Base-by-base conservation (phyloP, 2,888 invertebrate genomes). In the Platycheirus albimanus region DNA sequence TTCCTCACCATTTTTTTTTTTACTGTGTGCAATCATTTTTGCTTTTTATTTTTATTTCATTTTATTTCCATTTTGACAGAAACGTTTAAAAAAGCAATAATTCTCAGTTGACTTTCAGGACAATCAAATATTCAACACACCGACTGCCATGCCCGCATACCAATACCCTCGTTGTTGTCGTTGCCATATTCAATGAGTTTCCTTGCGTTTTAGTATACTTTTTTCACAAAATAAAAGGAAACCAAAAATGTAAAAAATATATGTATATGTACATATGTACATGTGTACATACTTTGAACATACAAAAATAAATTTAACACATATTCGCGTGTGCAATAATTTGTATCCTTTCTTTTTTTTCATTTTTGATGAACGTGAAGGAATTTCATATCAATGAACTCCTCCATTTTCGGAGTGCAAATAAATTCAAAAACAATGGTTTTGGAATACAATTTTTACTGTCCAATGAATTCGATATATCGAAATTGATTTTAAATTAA, bases 351-450 rank as follows among this genome's bases (percentile, higher is more conserved):
- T 3, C 30, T 51, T 36, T 67, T 69, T 67, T 67, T 49, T 33
- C n/a, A n/a, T n/a, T n/a, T n/a, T n/a, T n/a, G n/a, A 63, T 30
- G 54, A 43, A 70, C 76, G 63, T 70, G 76, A 17, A 66, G 43
- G 67, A 33, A 69, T 76, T 75, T 51, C 20, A 41, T 41, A 36
- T 15, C 54, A 56, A 66, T 49, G 43, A 75, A 75, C 43, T 30
- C 66, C 49, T 24, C 24, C 20, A 0, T 24, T 24, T 28, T 51
- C 15, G 4, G 1, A 52, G 13, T 30, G 51, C 51, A 49, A 49
- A 28, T 28, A 30, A 51, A 8, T n/a, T 13, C 28, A 51, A n/a
- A 33, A 36, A 54, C 33, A 54, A 54, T 54, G 36, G 11, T 15
- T 6, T 19, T 15, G 19, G 5, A 8, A 33, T 20, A 52, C 20